A percentile compares a stretch with the other conserved stretches of the same genome.
phyloP scores from a whole-genome alignment of 2,113 vertebrate genomes.

The Gopherus flavomarginatus region DNA sequence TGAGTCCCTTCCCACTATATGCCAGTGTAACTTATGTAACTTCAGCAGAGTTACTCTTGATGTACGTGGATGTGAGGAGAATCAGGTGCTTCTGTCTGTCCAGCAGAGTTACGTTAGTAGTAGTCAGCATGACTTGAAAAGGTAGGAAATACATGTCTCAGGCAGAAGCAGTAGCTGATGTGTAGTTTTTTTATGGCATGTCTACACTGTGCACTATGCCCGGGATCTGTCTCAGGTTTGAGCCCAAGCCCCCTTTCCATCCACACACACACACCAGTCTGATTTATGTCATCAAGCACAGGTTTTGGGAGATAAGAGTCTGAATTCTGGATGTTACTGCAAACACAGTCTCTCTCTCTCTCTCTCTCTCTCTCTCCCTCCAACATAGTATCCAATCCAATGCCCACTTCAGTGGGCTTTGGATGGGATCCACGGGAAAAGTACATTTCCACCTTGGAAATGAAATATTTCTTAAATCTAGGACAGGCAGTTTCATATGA shows the following conservation, averaged over 20 bases:
- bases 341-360: conserved; percentile 12
- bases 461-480: not conserved
- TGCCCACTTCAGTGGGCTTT: not conserved
- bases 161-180: accelerated
- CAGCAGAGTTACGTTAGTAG: not conserved
- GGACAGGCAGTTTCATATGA: not conserved
- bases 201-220: not conserved
- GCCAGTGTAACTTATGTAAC: not conserved
- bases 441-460: not conserved
- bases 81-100: not conserved
- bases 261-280: no score
- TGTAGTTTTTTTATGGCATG: accelerated
- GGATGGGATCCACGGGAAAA: not conserved
- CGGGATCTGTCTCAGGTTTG: no score
- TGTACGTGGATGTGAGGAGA: not conserved
- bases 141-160: not conserved
- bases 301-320: conserved; percentile 36
- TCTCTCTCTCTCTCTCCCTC: not conserved
- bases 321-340: conserved; percentile 24
- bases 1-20: not conserved
- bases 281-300: not conserved
- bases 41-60: not conserved
- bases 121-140: not conserved
- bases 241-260: no score
- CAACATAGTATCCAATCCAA: not conserved